Evolutionary conservation across 1,140 invertebrate genomes (phyloP).

Genomic region (Drosophila lini): DNA sequence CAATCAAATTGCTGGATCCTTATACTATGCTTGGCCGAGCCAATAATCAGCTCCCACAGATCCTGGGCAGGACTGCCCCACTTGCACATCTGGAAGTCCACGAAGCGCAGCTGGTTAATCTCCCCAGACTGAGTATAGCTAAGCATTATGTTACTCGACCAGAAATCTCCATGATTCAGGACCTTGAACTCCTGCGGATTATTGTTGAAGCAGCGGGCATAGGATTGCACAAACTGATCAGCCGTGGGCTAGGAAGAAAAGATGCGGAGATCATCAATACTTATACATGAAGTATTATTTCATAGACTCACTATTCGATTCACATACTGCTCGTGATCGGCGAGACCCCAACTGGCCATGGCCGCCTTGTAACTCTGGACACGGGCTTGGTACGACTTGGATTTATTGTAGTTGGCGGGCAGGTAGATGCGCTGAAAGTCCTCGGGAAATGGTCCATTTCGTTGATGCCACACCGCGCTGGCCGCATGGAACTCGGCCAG

Average conservation of each 20-base stretch:
- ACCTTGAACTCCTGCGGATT: conserved; percentile 86
- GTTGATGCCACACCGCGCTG: conserved; percentile 80
- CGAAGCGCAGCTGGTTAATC: conserved; percentile 78
- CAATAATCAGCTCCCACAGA: conserved; percentile 76
- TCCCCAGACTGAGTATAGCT: conserved; percentile 69
- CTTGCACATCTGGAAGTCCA: conserved; percentile 84
- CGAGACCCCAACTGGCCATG: conserved; percentile 74
- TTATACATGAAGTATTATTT: not conserved
- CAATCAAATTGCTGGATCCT: conserved; percentile 74
- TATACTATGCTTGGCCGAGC: conserved; percentile 67
- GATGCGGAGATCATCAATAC: not conserved
- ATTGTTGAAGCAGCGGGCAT: conserved; percentile 61
- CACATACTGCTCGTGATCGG: conserved; percentile 62
- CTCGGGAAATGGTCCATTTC: conserved; percentile 67
- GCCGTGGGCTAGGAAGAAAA: conserved; percentile 54
- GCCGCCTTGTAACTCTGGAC: conserved; percentile 73
- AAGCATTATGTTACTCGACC: conserved; percentile 84
- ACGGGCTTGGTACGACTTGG: conserved; percentile 72
- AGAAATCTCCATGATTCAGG: conserved; percentile 88
- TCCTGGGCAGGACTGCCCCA: conserved; percentile 84
- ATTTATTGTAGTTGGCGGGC: conserved; percentile 74
- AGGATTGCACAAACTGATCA: conserved; percentile 71
- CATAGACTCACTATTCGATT: conserved; percentile 46
- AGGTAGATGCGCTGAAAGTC: conserved; percentile 75
- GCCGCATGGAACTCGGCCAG: conserved; percentile 86